Evolutionary conservation across 2,888 invertebrate species (phyloP).

Genomic region (Heliconius erato): DNA sequence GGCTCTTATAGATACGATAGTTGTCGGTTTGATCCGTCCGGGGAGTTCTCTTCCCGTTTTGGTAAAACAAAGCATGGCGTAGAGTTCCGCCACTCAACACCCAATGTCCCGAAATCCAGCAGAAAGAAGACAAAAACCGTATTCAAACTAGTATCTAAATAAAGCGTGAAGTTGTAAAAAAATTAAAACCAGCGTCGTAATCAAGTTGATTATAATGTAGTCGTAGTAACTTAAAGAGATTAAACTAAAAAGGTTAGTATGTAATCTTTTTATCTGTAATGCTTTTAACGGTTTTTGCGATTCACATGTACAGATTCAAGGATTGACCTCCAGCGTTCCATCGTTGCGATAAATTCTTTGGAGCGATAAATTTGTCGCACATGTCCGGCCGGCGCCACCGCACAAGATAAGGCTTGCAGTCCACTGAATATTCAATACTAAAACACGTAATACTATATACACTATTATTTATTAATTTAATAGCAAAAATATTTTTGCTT

Average conservation of each 20-base stretch:
- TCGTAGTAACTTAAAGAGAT: conserved; percentile 13
- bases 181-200: neutral
- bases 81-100: too few relatives aligned
- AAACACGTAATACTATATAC: neutral
- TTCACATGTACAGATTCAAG: conserved; percentile 42
- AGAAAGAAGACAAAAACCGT: too few relatives aligned
- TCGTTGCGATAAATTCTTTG: conserved; percentile 62
- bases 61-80: too few relatives aligned
- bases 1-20: too few relatives aligned
- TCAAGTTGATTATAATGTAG: neutral
- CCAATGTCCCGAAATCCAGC: too few relatives aligned
- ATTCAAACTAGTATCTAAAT: neutral
- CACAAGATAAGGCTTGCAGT: conserved; percentile 10
- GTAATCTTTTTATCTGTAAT: conserved; percentile 17
- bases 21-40: too few relatives aligned
- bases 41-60: too few relatives aligned
- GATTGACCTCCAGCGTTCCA: conserved; percentile 67
- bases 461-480: neutral
- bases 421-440: conserved; percentile 27
- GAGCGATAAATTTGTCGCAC: conserved; percentile 59
- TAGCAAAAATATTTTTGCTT: neutral
- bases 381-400: conserved; percentile 68
- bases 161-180: neutral
- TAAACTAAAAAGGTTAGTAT: conserved; percentile 15
- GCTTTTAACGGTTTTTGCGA: conserved; percentile 20